These are phyloP conservation scores for Aldrovandia affinis DNA, from an alignment of 2,797 vertebrate genomes.

Conservation along the genomic window DNA sequence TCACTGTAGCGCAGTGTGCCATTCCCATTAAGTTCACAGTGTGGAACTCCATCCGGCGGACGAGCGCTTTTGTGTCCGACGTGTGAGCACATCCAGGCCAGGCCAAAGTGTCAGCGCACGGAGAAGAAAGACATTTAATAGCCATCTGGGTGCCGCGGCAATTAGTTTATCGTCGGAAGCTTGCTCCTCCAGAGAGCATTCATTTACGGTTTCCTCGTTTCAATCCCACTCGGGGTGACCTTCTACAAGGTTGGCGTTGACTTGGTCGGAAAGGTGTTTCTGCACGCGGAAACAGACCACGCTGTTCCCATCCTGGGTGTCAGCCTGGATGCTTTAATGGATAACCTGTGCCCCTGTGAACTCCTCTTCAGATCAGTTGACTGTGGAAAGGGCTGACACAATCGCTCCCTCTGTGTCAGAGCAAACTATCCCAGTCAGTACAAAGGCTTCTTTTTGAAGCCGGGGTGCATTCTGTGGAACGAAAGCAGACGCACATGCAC, in stretches of 20 bases:
- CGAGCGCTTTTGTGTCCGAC: neutral
- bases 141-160: neutral
- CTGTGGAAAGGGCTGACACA: neutral
- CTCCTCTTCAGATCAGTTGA: neutral
- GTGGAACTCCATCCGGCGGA: too few species aligned
- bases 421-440: neutral
- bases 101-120: neutral
- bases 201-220: neutral
- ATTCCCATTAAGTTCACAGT: too few species aligned
- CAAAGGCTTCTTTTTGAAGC: neutral
- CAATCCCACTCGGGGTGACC: neutral
- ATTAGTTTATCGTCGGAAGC: constrained; percentile 11
- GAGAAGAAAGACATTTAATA: neutral
- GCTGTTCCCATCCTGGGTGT: neutral
- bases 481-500: neutral
- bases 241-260: neutral
- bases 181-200: neutral
- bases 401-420: neutral
- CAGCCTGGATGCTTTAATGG: neutral
- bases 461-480: neutral
- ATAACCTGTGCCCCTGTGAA: neutral
- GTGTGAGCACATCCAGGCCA: neutral
- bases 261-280: neutral
- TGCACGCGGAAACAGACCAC: neutral
- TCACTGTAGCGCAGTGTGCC: too few species aligned